Evolutionary conservation across 2,888 invertebrate species (phyloP).

Genomic region (Caenorhabditis macrosperma): DNA sequence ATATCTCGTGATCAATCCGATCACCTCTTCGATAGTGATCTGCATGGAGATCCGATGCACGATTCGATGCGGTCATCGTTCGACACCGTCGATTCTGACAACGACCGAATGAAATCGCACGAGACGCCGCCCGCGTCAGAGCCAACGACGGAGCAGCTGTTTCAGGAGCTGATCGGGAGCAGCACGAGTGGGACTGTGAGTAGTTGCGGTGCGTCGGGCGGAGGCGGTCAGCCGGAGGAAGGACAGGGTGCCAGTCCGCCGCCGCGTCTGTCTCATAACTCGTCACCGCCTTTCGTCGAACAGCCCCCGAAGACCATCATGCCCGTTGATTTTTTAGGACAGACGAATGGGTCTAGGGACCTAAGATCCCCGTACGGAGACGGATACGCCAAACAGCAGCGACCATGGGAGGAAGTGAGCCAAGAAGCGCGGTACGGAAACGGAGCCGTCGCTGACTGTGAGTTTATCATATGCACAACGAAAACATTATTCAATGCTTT

Average conservation of each 20-base stretch:
- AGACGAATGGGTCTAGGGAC: neutral
- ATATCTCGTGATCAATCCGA: neutral
- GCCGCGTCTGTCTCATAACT: constrained; percentile 7
- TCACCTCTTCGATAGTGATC: neutral
- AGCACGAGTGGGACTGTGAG: constrained; percentile 17
- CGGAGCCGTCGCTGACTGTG: constrained; percentile 1
- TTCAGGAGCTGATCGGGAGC: constrained; percentile 15
- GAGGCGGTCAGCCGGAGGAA: constrained; percentile 14
- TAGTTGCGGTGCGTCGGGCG: constrained; percentile 8
- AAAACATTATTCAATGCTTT: neutral
- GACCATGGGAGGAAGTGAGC: constrained; percentile 7
- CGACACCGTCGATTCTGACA: neutral
- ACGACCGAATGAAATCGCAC: neutral
- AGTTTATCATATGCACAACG: neutral
- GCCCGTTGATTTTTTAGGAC: constrained; percentile 21
- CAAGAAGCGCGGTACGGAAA: constrained; percentile 1
- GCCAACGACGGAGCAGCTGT: neutral
- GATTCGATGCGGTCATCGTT: neutral
- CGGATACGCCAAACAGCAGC: neutral
- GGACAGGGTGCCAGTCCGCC: constrained; percentile 18
- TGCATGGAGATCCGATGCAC: neutral
- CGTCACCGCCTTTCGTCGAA: constrained; percentile 10
- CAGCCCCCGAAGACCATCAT: neutral
- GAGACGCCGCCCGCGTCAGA: neutral
- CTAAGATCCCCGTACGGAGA: constrained; percentile 4